Evolutionary conservation across 2,113 vertebrate genomes (phyloP), one percentile per base, ranked within the genome.

Genomic region (Vimba vimba): DNA sequence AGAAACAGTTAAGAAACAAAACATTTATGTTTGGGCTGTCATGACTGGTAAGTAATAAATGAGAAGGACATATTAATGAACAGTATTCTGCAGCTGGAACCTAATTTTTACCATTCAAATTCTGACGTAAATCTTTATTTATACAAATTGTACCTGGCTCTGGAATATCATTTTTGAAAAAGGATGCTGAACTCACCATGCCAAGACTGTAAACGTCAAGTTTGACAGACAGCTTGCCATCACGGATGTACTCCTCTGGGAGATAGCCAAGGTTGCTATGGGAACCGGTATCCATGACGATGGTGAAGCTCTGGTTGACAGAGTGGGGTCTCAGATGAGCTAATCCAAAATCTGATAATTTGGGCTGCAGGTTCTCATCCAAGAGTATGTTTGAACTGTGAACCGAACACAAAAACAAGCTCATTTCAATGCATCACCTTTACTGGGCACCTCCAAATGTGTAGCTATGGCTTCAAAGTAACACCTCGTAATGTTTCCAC

Each of bases 131-230:
- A 25, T 10, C 17, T 43, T 74, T 39, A 39, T 36, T 69, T 39
- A 19, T 69, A 21, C 33, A 69, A 39, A 69, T 69, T 2, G 27
- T 36, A 19, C 15, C 68, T 69, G 19, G 19, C 19, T 23, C 30
- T 8, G 3, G 15, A 36, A 62, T 33, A 68, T 47, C 0, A 73
- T 36, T 43, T 25, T 25, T 76, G 17, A 45, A 33, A 27, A 2
- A 13, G 76, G 36, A 19, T 30, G 8, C 6, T 52, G 47, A 19
- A 93, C 86, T 93, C 86, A 95, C 94, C 86, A 94, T 94, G 80
- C 94, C 92, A 77, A 96, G 93, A 90, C 95, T 95, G 91, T 95
- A 96, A 52, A 95, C 85, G 0, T 96, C 96, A 50, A 95, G 91
- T 87, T 93, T 94, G 64, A 90, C 25, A n/a, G 92, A 95, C n/a